Evolutionary conservation across 2,888 invertebrate species (phyloP).

Genomic region (Exocentrus adspersus): DNA sequence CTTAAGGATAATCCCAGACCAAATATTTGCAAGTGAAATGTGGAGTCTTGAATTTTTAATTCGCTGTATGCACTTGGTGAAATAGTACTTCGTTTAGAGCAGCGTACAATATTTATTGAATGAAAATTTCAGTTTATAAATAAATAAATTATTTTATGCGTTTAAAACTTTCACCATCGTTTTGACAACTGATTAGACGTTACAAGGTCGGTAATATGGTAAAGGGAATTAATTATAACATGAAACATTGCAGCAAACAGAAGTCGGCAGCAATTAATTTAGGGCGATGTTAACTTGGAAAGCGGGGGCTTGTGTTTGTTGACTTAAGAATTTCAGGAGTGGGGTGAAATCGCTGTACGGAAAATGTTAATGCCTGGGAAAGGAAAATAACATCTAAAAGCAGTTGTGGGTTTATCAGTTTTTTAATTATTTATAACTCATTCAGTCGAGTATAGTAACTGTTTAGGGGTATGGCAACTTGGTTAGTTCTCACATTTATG

Average conservation of each 20-base stretch:
- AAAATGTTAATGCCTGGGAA: neutral
- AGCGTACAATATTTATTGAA: too few relatives aligned
- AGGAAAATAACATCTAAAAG: neutral
- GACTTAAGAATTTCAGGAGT: neutral
- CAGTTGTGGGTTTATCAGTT: neutral
- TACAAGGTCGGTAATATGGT: neutral
- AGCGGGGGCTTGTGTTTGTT: neutral
- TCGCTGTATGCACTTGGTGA: too few relatives aligned
- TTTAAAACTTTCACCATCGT: neutral
- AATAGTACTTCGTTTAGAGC: too few relatives aligned
- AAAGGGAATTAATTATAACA: constrained; percentile 1
- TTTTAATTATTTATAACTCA: neutral
- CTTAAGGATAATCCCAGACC: neutral
- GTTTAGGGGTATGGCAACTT: neutral
- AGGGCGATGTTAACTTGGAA: neutral
- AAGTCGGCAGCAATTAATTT: neutral
- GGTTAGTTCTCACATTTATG: neutral
- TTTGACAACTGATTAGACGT: neutral
- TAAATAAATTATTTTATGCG: neutral
- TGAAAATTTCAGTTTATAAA: neutral
- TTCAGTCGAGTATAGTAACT: neutral
- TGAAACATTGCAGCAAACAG: neutral
- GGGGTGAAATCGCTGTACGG: neutral
- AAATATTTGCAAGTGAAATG: neutral
- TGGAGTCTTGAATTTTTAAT: too few relatives aligned